Evolutionary conservation across 2,888 invertebrate genomes (phyloP).

Genomic region (Orthonevra nobilis): DNA sequence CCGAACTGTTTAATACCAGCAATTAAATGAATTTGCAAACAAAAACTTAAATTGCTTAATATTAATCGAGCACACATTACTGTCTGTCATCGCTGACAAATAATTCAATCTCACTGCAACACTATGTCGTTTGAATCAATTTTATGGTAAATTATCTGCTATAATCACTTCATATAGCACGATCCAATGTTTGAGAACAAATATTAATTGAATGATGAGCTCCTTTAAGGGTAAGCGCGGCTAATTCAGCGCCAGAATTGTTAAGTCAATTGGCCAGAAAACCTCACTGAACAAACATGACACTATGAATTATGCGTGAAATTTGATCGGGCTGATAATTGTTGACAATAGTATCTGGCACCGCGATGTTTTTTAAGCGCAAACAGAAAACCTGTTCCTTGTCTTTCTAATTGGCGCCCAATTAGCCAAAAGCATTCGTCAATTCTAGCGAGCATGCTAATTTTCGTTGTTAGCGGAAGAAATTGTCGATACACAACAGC

Average conservation of each 20-base stretch:
- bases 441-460: constrained; percentile 18
- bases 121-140: constrained; percentile 21
- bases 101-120: constrained; percentile 5
- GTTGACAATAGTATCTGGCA: neutral
- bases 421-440: neutral
- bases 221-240: neutral
- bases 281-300: constrained; percentile 4
- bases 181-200: constrained; percentile 3
- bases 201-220: constrained; percentile 29
- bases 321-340: constrained; percentile 18
- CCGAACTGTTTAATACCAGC: constrained; percentile 15
- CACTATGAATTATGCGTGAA: constrained; percentile 12
- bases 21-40: constrained; percentile 30
- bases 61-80: neutral
- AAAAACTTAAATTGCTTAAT: constrained; percentile 19
- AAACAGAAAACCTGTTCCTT: neutral
- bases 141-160: constrained; percentile 40
- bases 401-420: constrained; percentile 1
- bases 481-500: neutral
- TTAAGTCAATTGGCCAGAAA: constrained; percentile 11
- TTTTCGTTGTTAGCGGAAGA: constrained; percentile 15
- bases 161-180: constrained; percentile 21
- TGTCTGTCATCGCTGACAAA: constrained; percentile 1
- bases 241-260: neutral
- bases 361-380: no score